phyloP scores from a whole-genome alignment of 2,888 invertebrate genomes.

The Ectemnius cavifrons region DNA sequence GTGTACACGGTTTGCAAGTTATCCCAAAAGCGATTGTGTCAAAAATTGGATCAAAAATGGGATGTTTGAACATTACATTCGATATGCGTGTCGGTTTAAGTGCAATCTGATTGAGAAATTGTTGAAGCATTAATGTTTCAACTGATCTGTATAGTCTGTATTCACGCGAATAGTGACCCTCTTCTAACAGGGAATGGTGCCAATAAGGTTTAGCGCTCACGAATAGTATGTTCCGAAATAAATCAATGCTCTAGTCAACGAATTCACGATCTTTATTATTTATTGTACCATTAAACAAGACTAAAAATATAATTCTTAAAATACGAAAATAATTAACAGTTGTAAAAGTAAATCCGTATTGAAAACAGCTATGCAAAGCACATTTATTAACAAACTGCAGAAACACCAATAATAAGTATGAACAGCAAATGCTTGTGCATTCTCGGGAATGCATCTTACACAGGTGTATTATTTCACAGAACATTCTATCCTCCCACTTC shows the following conservation, averaged over 20 bases:
- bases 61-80: too few relatives aligned
- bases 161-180: not conserved
- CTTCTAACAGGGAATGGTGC: slow-evolving; percentile 45
- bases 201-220: slow-evolving; percentile 47
- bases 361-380: too few relatives aligned
- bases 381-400: too few relatives aligned
- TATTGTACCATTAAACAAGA: not conserved
- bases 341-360: not conserved
- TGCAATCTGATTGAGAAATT: too few relatives aligned
- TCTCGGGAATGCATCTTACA: slow-evolving; percentile 24
- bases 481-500: slow-evolving; percentile 24
- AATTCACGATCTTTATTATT: slow-evolving; percentile 30
- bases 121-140: too few relatives aligned
- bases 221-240: slow-evolving; percentile 45
- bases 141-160: too few relatives aligned
- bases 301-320: not conserved
- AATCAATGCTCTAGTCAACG: slow-evolving; percentile 44
- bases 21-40: too few relatives aligned
- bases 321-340: not conserved
- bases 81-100: too few relatives aligned
- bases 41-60: too few relatives aligned
- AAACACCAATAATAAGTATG: too few relatives aligned
- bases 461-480: slow-evolving; percentile 29
- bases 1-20: too few relatives aligned
- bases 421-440: too few relatives aligned